Evolutionary conservation across 2,113 vertebrate species (phyloP).

Genomic region (Cariama cristata): DNA sequence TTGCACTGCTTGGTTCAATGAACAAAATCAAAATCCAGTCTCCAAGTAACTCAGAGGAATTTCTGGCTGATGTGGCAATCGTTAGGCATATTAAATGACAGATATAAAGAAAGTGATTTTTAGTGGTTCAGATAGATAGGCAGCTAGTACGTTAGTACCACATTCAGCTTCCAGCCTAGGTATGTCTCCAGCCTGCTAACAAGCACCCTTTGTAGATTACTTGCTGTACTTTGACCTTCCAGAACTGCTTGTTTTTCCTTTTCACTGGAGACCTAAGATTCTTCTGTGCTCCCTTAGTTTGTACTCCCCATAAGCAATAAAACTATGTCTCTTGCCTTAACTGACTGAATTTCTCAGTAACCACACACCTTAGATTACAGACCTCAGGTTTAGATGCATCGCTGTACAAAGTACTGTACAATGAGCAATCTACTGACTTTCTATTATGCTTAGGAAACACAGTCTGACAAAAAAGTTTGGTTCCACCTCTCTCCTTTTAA

Average conservation of each 20-base stretch:
- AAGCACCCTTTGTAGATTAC: conserved; percentile 10
- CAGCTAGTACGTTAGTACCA: not conserved
- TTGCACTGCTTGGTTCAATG: not conserved
- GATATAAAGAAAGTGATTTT: not conserved
- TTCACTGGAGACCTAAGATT: not conserved
- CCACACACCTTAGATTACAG: not conserved
- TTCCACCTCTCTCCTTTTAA: not conserved
- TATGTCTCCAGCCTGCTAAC: not conserved
- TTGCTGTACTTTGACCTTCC: not conserved
- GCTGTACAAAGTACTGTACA: not conserved
- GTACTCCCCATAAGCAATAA: not conserved
- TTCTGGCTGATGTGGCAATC: conserved; percentile 12
- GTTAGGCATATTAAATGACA: conserved; percentile 40
- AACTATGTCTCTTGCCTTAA: not conserved
- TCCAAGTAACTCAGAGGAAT: conserved; percentile 30
- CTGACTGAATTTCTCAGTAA: conserved; percentile 22
- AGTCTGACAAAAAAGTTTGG: not conserved
- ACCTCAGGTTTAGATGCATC: not conserved
- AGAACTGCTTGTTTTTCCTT: not conserved
- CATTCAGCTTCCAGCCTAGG: not conserved
- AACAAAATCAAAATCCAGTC: conserved; percentile 21
- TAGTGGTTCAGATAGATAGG: not conserved
- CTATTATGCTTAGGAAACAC: not conserved
- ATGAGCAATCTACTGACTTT: not conserved
- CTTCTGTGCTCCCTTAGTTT: not conserved